Base-by-base conservation (phyloP, 2,113 vertebrate species). In the Colinus virginianus region DNA sequence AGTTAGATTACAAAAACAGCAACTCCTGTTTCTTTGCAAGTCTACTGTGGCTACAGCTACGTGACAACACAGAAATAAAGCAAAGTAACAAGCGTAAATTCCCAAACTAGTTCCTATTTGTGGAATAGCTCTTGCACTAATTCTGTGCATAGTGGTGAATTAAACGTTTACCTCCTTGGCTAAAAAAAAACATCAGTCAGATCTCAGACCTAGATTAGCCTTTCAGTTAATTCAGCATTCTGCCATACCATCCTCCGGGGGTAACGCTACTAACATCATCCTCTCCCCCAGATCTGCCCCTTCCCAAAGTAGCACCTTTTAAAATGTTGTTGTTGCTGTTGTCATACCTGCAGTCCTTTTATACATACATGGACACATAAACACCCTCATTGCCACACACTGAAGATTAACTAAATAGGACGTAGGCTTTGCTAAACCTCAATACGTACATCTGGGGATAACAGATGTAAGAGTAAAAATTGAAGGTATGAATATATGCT, bases 401-500 rank as follows among this genome's bases (percentile, higher is more conserved):
- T 42, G 61, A 82, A 32, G 36, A 70, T 23, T 59, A 43, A 46
- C 42, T 85, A 13, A 87, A 72, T 92, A 83, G 64, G 55, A 82
- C 51, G 62, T 3, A 71, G 61, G 28, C 23, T 87, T 7, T 70
- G 49, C 43, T 87, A 67, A 84, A 46, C 56, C 42, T 43, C 59
- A 64, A 56, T 71, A 55, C 34, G 48, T 66, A 80, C 15, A 51
- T 78, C 36, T 64, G 71, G 61, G 46, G 12, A 87, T 80, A 90
- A 94, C 4, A 36, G 82, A 78, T 30, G 64, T 70, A 88, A 90
- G 46, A 83, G 34, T 28, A 61, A 94, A 84, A 92, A 87, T 40
- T 4, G 0, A 80, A 87, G 42, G 59, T 78, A 87, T 59, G 56
- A 90, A 89, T 83, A 81, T 83, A 86, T 62, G 51, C 74, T 81